Evolutionary conservation across 2,888 invertebrate genomes (phyloP).

Genomic region (Erebia epiphron): DNA sequence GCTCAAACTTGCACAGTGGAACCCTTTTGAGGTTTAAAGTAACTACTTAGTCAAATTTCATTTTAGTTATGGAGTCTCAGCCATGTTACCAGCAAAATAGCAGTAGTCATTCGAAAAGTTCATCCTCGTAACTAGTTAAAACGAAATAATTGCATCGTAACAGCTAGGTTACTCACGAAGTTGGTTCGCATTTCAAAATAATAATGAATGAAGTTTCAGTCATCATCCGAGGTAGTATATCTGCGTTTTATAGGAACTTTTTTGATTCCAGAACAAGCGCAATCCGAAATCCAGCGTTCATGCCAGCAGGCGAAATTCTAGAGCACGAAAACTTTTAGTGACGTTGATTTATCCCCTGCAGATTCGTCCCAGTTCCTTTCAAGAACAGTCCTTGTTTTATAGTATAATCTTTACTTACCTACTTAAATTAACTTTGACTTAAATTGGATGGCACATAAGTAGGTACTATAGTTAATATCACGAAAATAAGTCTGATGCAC

Average conservation of each 20-base stretch:
- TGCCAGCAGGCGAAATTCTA: conserved; percentile 60
- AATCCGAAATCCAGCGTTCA: conserved; percentile 65
- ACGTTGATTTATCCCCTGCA: conserved; percentile 78
- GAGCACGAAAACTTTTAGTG: conserved; percentile 48
- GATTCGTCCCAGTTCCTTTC: conserved; percentile 50
- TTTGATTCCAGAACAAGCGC: conserved; percentile 65
- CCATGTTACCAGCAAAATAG: neutral
- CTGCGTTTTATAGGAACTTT: conserved; percentile 42
- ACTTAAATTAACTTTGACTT: too few relatives aligned
- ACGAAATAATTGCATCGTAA: neutral
- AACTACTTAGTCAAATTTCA: too few relatives aligned
- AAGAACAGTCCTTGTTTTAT: neutral
- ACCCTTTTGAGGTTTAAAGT: too few relatives aligned
- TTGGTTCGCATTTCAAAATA: neutral
- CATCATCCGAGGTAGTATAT: neutral
- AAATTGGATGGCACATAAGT: neutral
- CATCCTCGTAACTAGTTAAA: conserved; percentile 1
- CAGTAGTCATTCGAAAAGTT: conserved; percentile 9
- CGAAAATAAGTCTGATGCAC: too few relatives aligned
- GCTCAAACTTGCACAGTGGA: too few relatives aligned
- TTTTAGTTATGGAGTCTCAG: neutral
- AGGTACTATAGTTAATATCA: too few relatives aligned
- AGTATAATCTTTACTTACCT: too few relatives aligned
- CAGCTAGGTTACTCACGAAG: neutral
- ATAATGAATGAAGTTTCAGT: conserved; percentile 10